Conservation (phyloP, 1,140 invertebrate species). For the Leptinotarsa texana region DNA sequence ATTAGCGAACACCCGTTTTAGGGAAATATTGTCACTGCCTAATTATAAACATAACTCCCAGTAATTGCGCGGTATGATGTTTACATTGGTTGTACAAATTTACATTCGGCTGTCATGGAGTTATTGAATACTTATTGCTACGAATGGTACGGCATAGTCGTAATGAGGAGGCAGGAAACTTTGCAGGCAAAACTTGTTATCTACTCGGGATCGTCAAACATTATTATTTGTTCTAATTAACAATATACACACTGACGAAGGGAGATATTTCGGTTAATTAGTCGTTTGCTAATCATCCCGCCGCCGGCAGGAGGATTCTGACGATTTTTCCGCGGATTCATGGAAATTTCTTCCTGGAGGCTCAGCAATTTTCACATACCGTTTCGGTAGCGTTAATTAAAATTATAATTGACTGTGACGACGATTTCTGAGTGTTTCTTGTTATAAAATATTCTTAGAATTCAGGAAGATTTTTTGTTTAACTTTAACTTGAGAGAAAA, state of each 20-base stretch:
- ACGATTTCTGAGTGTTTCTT: too few relatives aligned
- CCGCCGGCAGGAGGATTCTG: not conserved
- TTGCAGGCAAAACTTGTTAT: slow-evolving; percentile 37
- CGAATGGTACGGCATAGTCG: slow-evolving; percentile 27
- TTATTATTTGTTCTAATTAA: slow-evolving; percentile 40
- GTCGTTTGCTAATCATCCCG: slow-evolving; percentile 15
- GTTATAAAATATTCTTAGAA: too few relatives aligned
- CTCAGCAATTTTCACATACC: too few relatives aligned
- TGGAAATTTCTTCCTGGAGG: not conserved
- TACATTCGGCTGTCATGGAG: slow-evolving; percentile 48
- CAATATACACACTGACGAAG: slow-evolving; percentile 29
- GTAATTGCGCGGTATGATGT: slow-evolving; percentile 53
- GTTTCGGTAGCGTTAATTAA: too few relatives aligned
- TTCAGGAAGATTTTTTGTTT: too few relatives aligned
- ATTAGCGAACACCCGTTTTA: slow-evolving; percentile 50
- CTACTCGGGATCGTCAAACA: slow-evolving; percentile 38
- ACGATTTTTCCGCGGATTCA: not conserved
- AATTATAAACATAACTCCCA: slow-evolving; percentile 54
- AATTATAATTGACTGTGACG: too few relatives aligned
- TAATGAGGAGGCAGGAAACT: slow-evolving; percentile 39
- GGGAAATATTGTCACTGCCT: slow-evolving; percentile 54
- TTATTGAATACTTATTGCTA: slow-evolving; percentile 48
- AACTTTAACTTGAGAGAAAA: too few relatives aligned
- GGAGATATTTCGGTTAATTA: slow-evolving; percentile 26
- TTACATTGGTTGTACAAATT: slow-evolving; percentile 52